Base-by-base conservation (phyloP, 2,888 invertebrate genomes). In the Micropterix aruncella region DNA sequence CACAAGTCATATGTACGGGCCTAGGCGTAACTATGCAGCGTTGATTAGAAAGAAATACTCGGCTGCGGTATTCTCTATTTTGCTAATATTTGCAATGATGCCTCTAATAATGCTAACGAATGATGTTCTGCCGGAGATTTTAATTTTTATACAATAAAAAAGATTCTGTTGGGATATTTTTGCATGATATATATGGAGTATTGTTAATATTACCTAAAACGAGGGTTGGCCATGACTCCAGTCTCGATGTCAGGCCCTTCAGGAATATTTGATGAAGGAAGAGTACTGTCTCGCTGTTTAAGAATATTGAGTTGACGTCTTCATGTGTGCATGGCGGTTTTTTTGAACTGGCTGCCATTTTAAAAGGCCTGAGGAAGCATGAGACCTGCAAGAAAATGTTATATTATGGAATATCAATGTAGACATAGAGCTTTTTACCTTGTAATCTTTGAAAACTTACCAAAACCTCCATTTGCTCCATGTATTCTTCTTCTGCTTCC, bases 181-280 rank as follows among this genome's bases (percentile, higher is more conserved):
- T n/a, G n/a, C n/a, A n/a, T n/a, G n/a, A n/a, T n/a, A n/a, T n/a
- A n/a, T n/a, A n/a, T n/a, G n/a, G n/a, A n/a, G n/a, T n/a, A n/a
- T n/a, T n/a, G n/a, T n/a, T n/a, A n/a, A n/a, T n/a, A n/a, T 73
- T 69, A 89, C 91, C 91, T 65, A 93, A 72, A 49, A 92, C 91
- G 50, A 93, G 73, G 3, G 92, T 92, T 38, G 93, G 93, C 93
- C 93, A 93, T 48, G 83, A 88, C 62, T 93, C 92, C 77, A 93
- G 83, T 46, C 92, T 74, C 1, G 91, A 89, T 3, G 88, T 89
- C 40, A 93, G 75, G 1, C 92, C 92, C 63, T 93, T 93, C 57
- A 92, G 77, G 66, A 93, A 93, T 56, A 93, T 93, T 70, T 93
- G 92, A 62, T 93, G 92, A 18, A 93, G 74, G 66, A 93, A 93